Evolutionary conservation across 2,113 vertebrate genomes (phyloP), one percentile per base, ranked within the genome.

Genomic region (Tachuris rubrigastra): DNA sequence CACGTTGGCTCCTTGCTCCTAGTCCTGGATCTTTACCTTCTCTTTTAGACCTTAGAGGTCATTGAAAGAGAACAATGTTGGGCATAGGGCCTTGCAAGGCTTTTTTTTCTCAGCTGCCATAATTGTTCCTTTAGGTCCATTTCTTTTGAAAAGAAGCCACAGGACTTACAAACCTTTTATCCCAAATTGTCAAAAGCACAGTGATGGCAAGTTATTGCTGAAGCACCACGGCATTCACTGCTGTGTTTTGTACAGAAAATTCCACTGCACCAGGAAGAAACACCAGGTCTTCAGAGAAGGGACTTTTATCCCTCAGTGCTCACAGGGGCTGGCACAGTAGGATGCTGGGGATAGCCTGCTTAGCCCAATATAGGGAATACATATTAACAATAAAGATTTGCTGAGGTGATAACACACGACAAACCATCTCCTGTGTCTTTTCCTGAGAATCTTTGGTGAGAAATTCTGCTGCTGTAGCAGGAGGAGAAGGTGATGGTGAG

Each of bases 1-100:
- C 96, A 96, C 83, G 39, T 52, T 92, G 90, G 77, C 56, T 95
- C 46, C 76, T 74, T 73, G 77, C 56, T 93, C 77, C 68, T 91
- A 37, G 72, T 85, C 44, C 50, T 85, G 82, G n/a, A 47, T 94
- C 90, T 92, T 81, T 46, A 33, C 73, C 68, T 77, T 47, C 35
- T 89, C 55, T 55, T 86, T 81, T 55, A 68, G 30, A 83, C 75
- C 83, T 76, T 56, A 66, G 90, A 92, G 86, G 83, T 87, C 80
- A 81, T 62, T 18, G 53, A 42, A 47, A 41, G 24, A 84, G 67
- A 79, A 63, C 74, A 86, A 66, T 14, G 12, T n/a, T 56, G 71
- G 52, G 56, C n/a, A 24, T 16, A 25, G 37, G 42, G 17, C 56
- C 59, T 75, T 60, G 73, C 39, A 66, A 27, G 9, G 24, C 25